phyloP scores from a whole-genome alignment of 2,888 invertebrate species.

The Piscicola geometra region DNA sequence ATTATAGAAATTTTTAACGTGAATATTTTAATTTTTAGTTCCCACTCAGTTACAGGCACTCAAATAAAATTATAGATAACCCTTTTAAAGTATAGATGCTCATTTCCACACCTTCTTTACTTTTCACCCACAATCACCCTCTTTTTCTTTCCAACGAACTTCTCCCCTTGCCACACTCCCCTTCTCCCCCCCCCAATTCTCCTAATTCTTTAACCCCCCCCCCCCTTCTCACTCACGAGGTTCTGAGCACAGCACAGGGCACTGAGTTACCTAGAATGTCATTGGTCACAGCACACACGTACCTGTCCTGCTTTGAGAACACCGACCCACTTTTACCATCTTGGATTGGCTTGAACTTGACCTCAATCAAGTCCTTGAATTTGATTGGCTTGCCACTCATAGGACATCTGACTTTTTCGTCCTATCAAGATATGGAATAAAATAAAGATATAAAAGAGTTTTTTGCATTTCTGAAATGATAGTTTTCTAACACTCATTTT shows the following conservation, averaged over 20 bases:
- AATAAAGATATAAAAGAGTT: neutral
- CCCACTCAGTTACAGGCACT: too few relatives aligned
- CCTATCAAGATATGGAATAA: constrained; percentile 53
- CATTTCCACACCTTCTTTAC: too few relatives aligned
- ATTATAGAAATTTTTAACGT: too few relatives aligned
- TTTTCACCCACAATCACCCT: too few relatives aligned
- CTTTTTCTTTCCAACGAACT: too few relatives aligned
- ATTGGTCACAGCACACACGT: constrained; percentile 94
- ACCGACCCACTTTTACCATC: constrained; percentile 81
- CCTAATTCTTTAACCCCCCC: too few relatives aligned
- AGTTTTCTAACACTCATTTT: neutral
- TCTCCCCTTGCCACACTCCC: too few relatives aligned
- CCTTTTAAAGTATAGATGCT: too few relatives aligned
- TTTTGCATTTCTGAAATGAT: neutral
- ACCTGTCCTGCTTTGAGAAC: constrained; percentile 75
- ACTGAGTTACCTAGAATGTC: constrained; percentile 82
- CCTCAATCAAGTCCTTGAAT: constrained; percentile 83
- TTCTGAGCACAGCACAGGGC: constrained; percentile 83
- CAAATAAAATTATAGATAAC: too few relatives aligned
- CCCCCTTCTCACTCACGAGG: constrained; percentile 63
- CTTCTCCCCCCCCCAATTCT: too few relatives aligned
- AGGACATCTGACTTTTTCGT: constrained; percentile 73
- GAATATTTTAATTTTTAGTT: too few relatives aligned
- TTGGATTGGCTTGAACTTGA: constrained; percentile 84
- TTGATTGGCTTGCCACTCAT: constrained; percentile 78